Evolutionary conservation across 2,113 vertebrate species (phyloP).

Genomic region (Sus scrofa): DNA sequence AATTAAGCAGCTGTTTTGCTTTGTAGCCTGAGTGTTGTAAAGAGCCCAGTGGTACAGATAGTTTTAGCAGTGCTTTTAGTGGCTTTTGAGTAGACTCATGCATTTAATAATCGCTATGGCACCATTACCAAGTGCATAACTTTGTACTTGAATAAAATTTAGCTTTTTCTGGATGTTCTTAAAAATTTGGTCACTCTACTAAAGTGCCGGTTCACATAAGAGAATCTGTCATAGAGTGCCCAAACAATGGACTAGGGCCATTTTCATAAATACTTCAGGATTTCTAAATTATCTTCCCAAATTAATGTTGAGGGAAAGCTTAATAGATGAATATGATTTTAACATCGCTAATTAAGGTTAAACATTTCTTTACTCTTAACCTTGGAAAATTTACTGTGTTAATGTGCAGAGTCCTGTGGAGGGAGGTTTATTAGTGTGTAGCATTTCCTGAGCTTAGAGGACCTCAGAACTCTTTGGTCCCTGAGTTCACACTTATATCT

Average conservation of each 20-base stretch:
- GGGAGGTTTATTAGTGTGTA: neutral
- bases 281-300: slow-evolving; percentile 27
- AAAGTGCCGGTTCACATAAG: neutral
- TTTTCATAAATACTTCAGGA: slow-evolving; percentile 52
- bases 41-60: neutral
- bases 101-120: neutral
- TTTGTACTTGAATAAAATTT: slow-evolving; percentile 3
- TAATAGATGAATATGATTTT: slow-evolving; percentile 20
- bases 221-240: neutral
- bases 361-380: slow-evolving; percentile 4
- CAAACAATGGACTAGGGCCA: neutral
- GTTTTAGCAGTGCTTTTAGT: neutral
- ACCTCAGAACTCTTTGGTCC: neutral
- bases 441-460: neutral
- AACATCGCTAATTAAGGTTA: neutral
- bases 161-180: slow-evolving; percentile 10
- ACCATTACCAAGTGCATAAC: slow-evolving; percentile 39
- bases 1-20: neutral
- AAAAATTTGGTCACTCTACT: slow-evolving; percentile 7
- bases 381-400: neutral
- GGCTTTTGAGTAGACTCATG: slow-evolving; percentile 36
- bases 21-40: neutral
- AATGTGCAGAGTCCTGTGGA: neutral
- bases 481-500: neutral
- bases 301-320: slow-evolving; percentile 7